Base-by-base conservation (phyloP, 2,113 vertebrate genomes). In the Microtus pennsylvanicus region DNA sequence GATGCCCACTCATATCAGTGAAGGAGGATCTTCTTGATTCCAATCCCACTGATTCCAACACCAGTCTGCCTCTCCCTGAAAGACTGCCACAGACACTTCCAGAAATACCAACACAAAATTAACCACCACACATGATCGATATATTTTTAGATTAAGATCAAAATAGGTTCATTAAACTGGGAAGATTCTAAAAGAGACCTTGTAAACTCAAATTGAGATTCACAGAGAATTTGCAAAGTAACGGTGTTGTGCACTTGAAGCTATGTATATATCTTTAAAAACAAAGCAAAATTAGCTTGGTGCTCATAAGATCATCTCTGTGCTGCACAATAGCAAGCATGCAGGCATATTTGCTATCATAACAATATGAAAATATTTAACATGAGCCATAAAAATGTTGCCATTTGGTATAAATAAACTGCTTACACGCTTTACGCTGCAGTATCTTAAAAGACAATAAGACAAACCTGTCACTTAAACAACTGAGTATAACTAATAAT, bases 141-240 rank as follows among this genome's bases (percentile, higher is more conserved):
- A 35, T 86, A 96, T 76, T 93, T 90, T 88, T 94, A 75, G 77
- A 47, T 63, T 75, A 58, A 89, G 87, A 76, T 94, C 61, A 75
- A 77, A 86, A 92, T 89, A 91, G 21, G 28, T 63, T 65, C 38
- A 70, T 94, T 89, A 89, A 74, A 83, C 45, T 80, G 42, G 35
- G 65, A 63, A 93, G 58, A 50, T 91, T 93, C 65, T 52, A n/a
- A 75, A 92, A 90, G 30, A 55, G 76, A 81, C 61, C 26, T 24
- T 86, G 17, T 69, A 91, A 75, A 67, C 61, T 90, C 76, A 77
- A 19, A 24, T 63, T 94, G 42, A n/a, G 22, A 94, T 89, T 80
- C 87, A 38, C 76, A n/a, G 58, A 88, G 82, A 65, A 35, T 26
- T 22, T 78, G 19, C 26, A 33, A 65, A 33, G 33, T 87, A 90